Percentiles rank a stretch among this genome's conserved stretches.
Evolutionary conservation across 2,888 invertebrate genomes (phyloP).

Genomic region (Thecocarcelia acutangulata): DNA sequence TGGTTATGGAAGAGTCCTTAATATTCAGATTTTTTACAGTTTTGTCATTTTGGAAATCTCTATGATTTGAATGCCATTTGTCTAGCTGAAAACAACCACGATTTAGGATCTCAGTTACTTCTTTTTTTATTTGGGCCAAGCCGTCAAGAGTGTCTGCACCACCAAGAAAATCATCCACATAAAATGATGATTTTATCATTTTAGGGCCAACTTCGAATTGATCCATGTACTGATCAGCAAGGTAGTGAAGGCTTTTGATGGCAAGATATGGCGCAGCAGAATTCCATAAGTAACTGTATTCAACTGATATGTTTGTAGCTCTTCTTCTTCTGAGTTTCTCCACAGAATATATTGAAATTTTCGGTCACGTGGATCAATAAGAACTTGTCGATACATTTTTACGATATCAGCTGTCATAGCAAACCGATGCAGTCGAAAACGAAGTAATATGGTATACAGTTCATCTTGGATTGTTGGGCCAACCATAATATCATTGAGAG

Average conservation of each 20-base stretch:
- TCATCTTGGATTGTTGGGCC: slow-evolving; percentile 65
- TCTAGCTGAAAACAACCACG: background rate
- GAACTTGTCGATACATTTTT: slow-evolving; percentile 8
- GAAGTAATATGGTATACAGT: slow-evolving; percentile 43
- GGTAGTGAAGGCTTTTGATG: slow-evolving; percentile 19
- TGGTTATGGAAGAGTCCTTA: slow-evolving; percentile 19
- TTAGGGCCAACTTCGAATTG: slow-evolving; percentile 49
- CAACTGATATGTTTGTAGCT: background rate
- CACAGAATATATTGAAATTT: slow-evolving; percentile 56
- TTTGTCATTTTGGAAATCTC: background rate
- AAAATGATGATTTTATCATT: slow-evolving; percentile 7
- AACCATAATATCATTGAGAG: slow-evolving; percentile 62
- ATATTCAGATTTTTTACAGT: slow-evolving; percentile 29
- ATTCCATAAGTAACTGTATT: slow-evolving; percentile 16
- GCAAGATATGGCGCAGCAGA: slow-evolving; percentile 37
- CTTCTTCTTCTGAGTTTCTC: slow-evolving; percentile 44
- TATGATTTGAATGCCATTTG: slow-evolving; percentile 5
- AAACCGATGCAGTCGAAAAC: slow-evolving; percentile 58
- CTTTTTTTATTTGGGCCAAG: slow-evolving; percentile 20
- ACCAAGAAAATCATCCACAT: slow-evolving; percentile 65
- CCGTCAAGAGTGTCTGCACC: slow-evolving; percentile 57
- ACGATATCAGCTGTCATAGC: slow-evolving; percentile 53
- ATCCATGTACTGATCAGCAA: slow-evolving; percentile 37
- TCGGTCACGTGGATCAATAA: slow-evolving; percentile 13
- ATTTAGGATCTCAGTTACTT: background rate